These are phyloP conservation scores for Cyphomyrus discorhynchus DNA, from an alignment of 2,113 vertebrate genomes.

Conservation along the genomic window DNA sequence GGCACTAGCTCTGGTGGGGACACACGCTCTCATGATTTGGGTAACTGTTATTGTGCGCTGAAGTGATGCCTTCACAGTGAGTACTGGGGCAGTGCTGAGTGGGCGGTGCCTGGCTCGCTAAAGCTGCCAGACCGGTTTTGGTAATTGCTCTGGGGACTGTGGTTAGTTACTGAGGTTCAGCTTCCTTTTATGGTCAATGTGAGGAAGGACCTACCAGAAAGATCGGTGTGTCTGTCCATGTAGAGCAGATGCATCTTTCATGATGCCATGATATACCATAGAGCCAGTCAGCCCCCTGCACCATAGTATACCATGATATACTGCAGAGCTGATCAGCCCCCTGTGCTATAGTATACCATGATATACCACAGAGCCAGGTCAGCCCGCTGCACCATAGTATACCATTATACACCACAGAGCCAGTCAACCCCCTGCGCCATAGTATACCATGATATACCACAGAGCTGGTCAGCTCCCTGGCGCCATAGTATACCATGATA, in stretches of 20 bases:
- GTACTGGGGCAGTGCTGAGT: background rate
- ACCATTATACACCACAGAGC: no score
- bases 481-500: background rate
- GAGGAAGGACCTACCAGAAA: background rate
- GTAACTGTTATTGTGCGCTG: background rate
- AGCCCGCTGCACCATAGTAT: background rate
- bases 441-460: no score
- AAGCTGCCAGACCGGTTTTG: background rate
- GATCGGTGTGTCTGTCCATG: background rate
- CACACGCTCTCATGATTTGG: background rate
- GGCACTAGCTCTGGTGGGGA: background rate
- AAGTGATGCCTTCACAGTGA: background rate
- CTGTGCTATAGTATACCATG: no score
- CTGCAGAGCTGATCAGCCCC: no score
- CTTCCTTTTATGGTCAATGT: background rate
- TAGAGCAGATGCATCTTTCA: background rate
- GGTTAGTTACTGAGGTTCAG: background rate
- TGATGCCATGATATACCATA: no score
- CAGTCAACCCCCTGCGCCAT: no score
- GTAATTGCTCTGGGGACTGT: background rate
- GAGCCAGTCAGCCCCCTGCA: no score
- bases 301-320: no score
- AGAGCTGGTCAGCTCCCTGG: no score
- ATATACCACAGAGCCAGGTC: background rate
- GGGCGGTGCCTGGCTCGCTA: background rate